phyloP scores from a whole-genome alignment of 2,113 vertebrate genomes.

The Xyliphius kryptos region DNA sequence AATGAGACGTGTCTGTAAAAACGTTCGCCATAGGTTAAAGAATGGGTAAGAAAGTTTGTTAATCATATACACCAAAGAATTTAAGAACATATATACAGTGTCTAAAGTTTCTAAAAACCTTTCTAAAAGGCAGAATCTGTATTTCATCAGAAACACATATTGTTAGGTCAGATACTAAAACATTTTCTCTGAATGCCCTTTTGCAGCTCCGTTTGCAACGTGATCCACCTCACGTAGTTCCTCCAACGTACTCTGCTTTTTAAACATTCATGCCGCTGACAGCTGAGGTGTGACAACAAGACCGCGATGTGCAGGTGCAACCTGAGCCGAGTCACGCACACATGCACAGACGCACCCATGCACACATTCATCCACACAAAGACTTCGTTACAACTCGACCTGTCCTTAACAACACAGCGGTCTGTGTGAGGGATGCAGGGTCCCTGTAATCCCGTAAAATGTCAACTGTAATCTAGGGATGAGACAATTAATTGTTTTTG shows the following conservation, averaged over 20 bases:
- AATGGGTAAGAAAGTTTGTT: too few relatives aligned
- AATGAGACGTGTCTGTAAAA: too few relatives aligned
- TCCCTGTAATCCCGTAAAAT: neutral
- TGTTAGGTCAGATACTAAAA: neutral
- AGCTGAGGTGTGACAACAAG: constrained; percentile 18
- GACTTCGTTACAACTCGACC: constrained; percentile 11
- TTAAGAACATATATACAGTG: too few relatives aligned
- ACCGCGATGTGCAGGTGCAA: constrained; percentile 26
- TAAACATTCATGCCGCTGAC: constrained; percentile 30
- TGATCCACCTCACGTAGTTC: neutral
- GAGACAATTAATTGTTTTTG: too few relatives aligned
- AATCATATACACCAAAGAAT: too few relatives aligned
- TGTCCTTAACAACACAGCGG: constrained; percentile 1
- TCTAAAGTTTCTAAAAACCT: too few relatives aligned
- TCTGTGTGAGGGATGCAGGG: neutral
- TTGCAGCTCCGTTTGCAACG: neutral
- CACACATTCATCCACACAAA: constrained; percentile 3
- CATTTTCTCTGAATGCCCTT: constrained; percentile 2
- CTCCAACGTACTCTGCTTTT: constrained; percentile 14
- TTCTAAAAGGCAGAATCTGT: too few relatives aligned
- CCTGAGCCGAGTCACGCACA: constrained; percentile 22
- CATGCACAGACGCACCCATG: neutral
- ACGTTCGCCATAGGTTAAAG: too few relatives aligned
- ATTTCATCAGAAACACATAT: too few relatives aligned
- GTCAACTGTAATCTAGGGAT: neutral